Conservation (phyloP, 2,797 vertebrate species). For the Pseudomugil gertrudae region DNA sequence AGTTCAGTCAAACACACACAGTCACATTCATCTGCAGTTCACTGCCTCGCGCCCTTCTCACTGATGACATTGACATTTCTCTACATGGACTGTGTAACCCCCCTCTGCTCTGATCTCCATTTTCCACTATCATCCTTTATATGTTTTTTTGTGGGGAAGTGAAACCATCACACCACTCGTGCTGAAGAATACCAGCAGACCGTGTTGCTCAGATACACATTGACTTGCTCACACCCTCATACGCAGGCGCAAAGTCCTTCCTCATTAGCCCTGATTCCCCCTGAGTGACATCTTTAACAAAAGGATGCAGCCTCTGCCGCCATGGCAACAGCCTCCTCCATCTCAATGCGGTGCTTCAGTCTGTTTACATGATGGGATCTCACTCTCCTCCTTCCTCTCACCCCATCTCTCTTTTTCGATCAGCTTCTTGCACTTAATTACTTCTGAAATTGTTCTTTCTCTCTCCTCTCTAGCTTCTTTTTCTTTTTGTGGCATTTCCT, state of each 20-base stretch:
- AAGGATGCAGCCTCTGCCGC: conserved; percentile 83
- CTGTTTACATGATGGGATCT: conserved; percentile 79
- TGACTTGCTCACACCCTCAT: conserved; percentile 38
- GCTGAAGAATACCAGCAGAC: conserved; percentile 60
- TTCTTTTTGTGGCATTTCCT: conserved; percentile 14
- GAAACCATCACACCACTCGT: conserved; percentile 40
- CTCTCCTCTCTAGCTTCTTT: neutral
- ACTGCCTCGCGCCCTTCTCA: conserved; percentile 42
- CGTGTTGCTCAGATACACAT: conserved; percentile 61
- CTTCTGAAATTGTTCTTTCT: conserved; percentile 27
- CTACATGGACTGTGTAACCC: conserved; percentile 49
- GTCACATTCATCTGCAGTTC: conserved; percentile 47
- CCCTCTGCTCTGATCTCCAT: conserved; percentile 15
- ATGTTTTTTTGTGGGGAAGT: conserved; percentile 13
- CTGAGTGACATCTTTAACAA: conserved; percentile 84
- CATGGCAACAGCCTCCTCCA: conserved; percentile 83
- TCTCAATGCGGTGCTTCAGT: conserved; percentile 75
- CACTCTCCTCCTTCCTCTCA: conserved; percentile 56
- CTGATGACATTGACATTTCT: conserved; percentile 69
- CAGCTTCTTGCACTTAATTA: conserved; percentile 47
- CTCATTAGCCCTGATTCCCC: conserved; percentile 84
- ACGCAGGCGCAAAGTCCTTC: conserved; percentile 76
- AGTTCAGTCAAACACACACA: conserved; percentile 49
- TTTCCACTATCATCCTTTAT: conserved; percentile 16
- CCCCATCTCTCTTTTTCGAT: conserved; percentile 47